Evolutionary conservation across 2,113 vertebrate species (phyloP), one percentile per base, ranked within the genome.

Genomic region (Microcebus tavaratra): DNA sequence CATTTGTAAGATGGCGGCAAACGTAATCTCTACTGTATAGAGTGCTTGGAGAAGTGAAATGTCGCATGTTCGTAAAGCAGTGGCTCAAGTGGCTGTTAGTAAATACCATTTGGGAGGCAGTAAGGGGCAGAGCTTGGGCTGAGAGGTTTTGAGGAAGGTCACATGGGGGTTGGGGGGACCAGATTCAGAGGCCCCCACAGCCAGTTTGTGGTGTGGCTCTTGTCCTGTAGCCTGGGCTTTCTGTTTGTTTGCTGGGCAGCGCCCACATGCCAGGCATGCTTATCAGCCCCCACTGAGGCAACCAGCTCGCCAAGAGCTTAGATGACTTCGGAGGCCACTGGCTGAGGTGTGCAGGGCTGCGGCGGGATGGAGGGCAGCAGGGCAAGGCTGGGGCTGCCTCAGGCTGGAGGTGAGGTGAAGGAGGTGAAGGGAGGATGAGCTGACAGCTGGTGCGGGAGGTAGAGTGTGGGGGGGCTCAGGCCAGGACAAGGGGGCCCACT

Each of bases 81-180:
- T 0, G 25, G 67, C 53, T 25, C 25, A 65, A 57, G 27, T 1
- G 17, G 23, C 23, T 5, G 0, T 18, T 36, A 5, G 11, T 14
- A 34, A 53, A 65, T 17, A 18, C 6, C 34, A 20, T 1, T 0
- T 31, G 45, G 48, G 53, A 14, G 57, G 73, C 27, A 39, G 50
- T 3, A 57, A 67, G 59, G 15, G 36, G 31, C 15, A 61, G 48
- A 39, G 20, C 3, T 13, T 15, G 25, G 42, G 23, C 17, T 21
- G 2, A 14, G 31, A 21, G 14, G 18, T 7, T 15, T 67, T 48
- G 29, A 72, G 53, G 31, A 73, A 23, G 68, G 76, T 18, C 20
- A 18, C 34, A 9, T 0, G 42, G 17, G 39, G 39, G 5, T 2
- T 7, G 63, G 78, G 57, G 12, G 8, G 17, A 4, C 29, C 10